phyloP scores from a whole-genome alignment of 2,113 vertebrate species.

The Gopherus evgoodei region DNA sequence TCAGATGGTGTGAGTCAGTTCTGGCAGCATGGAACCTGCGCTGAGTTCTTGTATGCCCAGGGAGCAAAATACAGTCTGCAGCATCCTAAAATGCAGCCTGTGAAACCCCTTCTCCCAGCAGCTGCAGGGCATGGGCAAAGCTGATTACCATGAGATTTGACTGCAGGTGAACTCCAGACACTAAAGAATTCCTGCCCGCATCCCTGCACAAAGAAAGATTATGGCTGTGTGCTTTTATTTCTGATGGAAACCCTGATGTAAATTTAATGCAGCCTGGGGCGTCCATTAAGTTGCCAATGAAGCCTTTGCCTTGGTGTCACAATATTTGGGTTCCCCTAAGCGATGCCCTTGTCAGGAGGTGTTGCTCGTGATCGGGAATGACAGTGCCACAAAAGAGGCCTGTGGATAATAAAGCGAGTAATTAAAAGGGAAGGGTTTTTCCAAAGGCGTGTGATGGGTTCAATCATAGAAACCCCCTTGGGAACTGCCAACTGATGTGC shows the following conservation, averaged over 20 bases:
- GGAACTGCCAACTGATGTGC: too few relatives aligned
- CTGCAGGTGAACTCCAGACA: not conserved
- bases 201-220: accelerated
- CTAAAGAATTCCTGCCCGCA: not conserved
- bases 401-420: not conserved
- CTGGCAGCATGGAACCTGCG: not conserved
- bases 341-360: not conserved
- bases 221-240: not conserved
- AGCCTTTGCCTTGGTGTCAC: accelerated
- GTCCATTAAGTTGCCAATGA: not conserved
- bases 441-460: not conserved
- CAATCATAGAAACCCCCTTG: too few relatives aligned
- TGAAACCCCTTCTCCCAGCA: not conserved
- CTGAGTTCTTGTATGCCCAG: not conserved
- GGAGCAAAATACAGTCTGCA: not conserved
- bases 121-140: not conserved
- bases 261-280: not conserved
- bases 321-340: not conserved
- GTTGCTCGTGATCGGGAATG: not conserved
- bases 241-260: not conserved
- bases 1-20: not conserved
- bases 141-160: not conserved
- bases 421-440: not conserved
- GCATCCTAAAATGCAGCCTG: not conserved
- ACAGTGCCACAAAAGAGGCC: not conserved